Percentiles rank a stretch among this genome's conserved stretches.
These are phyloP conservation scores for Pseudomyrmex cubaensis DNA, from an alignment of 1,140 invertebrate species.

Conservation along the genomic window DNA sequence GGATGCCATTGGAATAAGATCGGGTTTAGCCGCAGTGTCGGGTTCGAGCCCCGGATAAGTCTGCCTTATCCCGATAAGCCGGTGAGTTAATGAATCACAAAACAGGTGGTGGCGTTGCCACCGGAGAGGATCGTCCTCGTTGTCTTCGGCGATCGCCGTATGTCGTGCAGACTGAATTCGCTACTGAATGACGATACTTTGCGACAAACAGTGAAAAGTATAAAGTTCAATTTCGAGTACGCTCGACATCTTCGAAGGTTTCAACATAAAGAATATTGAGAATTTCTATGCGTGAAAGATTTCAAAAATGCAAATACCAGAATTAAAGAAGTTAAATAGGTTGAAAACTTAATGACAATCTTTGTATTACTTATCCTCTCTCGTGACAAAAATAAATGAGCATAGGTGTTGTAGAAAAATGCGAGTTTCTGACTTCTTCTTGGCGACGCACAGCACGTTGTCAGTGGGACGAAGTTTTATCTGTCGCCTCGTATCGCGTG, in stretches of 20 bases:
- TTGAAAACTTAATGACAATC: not conserved
- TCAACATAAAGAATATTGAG: not conserved
- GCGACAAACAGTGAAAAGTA: not conserved
- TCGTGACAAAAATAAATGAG: not conserved
- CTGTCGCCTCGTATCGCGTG: slow-evolving; percentile 41
- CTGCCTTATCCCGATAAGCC: slow-evolving; percentile 85
- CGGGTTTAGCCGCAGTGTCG: slow-evolving; percentile 84
- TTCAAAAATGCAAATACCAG: not conserved
- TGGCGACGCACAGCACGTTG: not conserved
- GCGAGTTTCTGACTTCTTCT: slow-evolving; percentile 7
- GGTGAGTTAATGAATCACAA: slow-evolving; percentile 86
- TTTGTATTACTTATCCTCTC: slow-evolving; percentile 3
- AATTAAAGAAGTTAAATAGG: not conserved
- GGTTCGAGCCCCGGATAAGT: slow-evolving; percentile 85
- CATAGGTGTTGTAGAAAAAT: not conserved
- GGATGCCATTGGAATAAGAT: slow-evolving; percentile 85
- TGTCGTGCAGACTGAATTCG: slow-evolving; percentile 44
- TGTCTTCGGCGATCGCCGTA: slow-evolving; percentile 43
- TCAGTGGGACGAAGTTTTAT: slow-evolving; percentile 59
- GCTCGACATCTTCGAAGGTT: not conserved
- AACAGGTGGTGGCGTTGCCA: slow-evolving; percentile 83
- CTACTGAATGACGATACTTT: slow-evolving; percentile 23
- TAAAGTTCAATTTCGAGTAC: slow-evolving; percentile 1
- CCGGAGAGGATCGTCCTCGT: slow-evolving; percentile 70
- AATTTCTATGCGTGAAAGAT: too few species aligned